phyloP scores from a whole-genome alignment of 2,797 vertebrate genomes.

The Trachops cirrhosus region DNA sequence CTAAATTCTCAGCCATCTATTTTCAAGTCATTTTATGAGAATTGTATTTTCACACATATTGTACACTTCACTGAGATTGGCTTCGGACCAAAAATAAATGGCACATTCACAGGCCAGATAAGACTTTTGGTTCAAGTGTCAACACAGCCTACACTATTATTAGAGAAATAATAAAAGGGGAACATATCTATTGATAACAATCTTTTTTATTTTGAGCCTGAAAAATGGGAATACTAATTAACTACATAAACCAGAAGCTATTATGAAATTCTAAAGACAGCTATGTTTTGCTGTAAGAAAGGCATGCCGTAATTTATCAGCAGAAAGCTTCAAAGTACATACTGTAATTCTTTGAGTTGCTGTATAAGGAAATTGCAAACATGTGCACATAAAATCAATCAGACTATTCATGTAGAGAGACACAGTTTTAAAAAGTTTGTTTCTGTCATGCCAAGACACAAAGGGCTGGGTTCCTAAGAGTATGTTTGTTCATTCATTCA shows the following conservation, averaged over 20 bases:
- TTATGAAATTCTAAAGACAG: slow-evolving; percentile 73
- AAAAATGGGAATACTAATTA: slow-evolving; percentile 68
- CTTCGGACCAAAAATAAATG: slow-evolving; percentile 66
- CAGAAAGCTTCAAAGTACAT: slow-evolving; percentile 51
- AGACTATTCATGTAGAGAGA: slow-evolving; percentile 25
- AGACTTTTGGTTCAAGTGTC: slow-evolving; percentile 59
- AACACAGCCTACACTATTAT: slow-evolving; percentile 50
- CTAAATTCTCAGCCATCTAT: slow-evolving; percentile 69
- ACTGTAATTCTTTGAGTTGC: not conserved
- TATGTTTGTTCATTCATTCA: slow-evolving; percentile 72
- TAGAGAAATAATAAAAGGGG: slow-evolving; percentile 68
- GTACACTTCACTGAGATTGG: slow-evolving; percentile 64
- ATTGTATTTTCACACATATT: slow-evolving; percentile 67
- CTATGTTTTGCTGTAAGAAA: slow-evolving; percentile 64
- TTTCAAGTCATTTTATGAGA: slow-evolving; percentile 71
- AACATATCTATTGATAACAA: slow-evolving; percentile 73
- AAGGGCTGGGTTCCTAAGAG: slow-evolving; percentile 54
- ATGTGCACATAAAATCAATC: slow-evolving; percentile 11
- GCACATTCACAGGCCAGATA: slow-evolving; percentile 48
- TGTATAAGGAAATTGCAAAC: slow-evolving; percentile 64
- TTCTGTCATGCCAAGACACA: slow-evolving; percentile 63
- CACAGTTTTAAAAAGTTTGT: slow-evolving; percentile 61
- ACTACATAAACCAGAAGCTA: slow-evolving; percentile 61
- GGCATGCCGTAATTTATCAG: slow-evolving; percentile 70
- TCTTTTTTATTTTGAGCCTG: slow-evolving; percentile 40